Conservation (phyloP, 1,140 invertebrate species). For the Drosophila malerkotliana region DNA sequence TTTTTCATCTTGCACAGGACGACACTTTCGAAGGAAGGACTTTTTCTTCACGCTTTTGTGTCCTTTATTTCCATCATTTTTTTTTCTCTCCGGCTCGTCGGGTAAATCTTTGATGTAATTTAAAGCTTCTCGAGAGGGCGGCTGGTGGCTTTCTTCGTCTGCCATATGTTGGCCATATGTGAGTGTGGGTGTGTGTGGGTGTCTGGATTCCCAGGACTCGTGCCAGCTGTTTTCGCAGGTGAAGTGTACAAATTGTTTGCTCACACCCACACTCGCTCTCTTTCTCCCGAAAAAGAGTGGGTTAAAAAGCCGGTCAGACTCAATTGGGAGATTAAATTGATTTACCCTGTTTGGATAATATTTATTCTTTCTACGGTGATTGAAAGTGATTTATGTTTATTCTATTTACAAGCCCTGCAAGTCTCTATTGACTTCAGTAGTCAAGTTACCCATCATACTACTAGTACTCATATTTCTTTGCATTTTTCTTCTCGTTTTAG, state of each 20-base stretch:
- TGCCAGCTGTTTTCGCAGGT: conserved; percentile 47
- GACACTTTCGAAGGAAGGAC: conserved; percentile 39
- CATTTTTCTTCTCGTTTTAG: conserved; percentile 23
- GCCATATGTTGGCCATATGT: conserved; percentile 52
- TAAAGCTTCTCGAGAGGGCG: conserved; percentile 38
- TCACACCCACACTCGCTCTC: conserved; percentile 5
- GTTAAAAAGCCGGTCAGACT: conserved; percentile 24
- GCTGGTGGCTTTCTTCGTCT: conserved; percentile 8
- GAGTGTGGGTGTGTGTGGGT: conserved; percentile 9
- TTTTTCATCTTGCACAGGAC: conserved; percentile 65
- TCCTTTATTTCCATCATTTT: neutral
- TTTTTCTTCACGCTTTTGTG: conserved; percentile 23
- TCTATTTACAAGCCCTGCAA: conserved; percentile 18
- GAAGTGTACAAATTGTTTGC: conserved; percentile 52
- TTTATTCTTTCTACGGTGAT: conserved; percentile 46
- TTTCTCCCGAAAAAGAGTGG: too few species aligned
- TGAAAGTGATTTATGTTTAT: conserved; percentile 46
- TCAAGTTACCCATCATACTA: neutral
- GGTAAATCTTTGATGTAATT: conserved; percentile 60
- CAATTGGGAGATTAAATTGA: conserved; percentile 52
- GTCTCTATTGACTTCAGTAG: conserved; percentile 14
- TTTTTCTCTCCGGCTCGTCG: neutral
- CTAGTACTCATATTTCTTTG: neutral
- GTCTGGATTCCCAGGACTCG: conserved; percentile 10
- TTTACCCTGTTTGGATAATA: conserved; percentile 45